Percentiles rank a stretch among this genome's conserved stretches.
Conservation (phyloP, 2,888 invertebrate species). For the Oscheius onirici region DNA sequence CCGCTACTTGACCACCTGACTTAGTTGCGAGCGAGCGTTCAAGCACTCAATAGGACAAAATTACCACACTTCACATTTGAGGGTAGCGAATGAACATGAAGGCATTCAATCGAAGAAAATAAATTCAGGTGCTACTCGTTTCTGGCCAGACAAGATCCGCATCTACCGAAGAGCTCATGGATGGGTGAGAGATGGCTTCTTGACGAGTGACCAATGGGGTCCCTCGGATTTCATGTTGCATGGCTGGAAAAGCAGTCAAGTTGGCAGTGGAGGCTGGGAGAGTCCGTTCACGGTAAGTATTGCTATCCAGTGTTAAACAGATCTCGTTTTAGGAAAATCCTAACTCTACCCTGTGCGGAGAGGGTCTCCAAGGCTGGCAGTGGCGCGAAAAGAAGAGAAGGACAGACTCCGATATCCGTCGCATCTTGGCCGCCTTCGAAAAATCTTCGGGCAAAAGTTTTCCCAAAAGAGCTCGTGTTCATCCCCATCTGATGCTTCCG, state of each 20-base stretch:
- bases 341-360: conserved; percentile 40
- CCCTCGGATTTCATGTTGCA: conserved; percentile 62
- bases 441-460: conserved; percentile 43
- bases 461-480: conserved; percentile 50
- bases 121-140: conserved; percentile 44
- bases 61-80: neutral
- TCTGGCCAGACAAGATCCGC: conserved; percentile 63
- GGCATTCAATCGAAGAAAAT: too few relatives aligned
- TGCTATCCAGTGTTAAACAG: neutral
- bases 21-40: neutral
- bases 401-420: conserved; percentile 29
- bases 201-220: conserved; percentile 53
- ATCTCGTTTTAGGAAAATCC: conserved; percentile 40
- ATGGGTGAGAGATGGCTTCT: conserved; percentile 61
- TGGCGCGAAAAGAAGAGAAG: conserved; percentile 37
- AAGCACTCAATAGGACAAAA: neutral
- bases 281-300: conserved; percentile 52
- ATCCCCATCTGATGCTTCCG: conserved; percentile 47
- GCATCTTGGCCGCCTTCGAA: conserved; percentile 44
- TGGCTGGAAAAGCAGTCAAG: conserved; percentile 58
- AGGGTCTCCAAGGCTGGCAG: conserved; percentile 42
- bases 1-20: neutral
- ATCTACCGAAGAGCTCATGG: conserved; percentile 61
- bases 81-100: neutral
- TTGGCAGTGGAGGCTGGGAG: conserved; percentile 53